Percentiles rank a stretch among this genome's conserved stretches.
Evolutionary conservation across 2,888 invertebrate species (phyloP).

Genomic region (Diachrysia chrysitis): DNA sequence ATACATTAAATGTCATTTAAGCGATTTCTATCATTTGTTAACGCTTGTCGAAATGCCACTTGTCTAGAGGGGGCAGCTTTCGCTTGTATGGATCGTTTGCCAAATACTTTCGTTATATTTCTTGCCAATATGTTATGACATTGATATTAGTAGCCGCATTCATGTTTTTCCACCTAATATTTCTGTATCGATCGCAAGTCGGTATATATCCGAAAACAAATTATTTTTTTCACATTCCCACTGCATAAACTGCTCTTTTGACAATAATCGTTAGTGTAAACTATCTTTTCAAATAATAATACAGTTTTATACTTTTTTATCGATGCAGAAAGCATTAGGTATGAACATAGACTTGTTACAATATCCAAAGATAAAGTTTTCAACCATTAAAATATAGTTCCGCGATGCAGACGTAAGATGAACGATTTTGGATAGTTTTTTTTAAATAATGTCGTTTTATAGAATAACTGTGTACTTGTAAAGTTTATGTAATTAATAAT

Average conservation of each 20-base stretch:
- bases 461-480: conserved; percentile 57
- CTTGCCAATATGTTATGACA: conserved; percentile 75
- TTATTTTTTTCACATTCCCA: conserved; percentile 13
- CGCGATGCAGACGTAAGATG: conserved; percentile 26
- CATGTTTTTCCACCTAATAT: conserved; percentile 42
- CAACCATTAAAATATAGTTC: conserved; percentile 21
- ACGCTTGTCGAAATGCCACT: no score
- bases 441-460: conserved; percentile 42
- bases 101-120: conserved; percentile 68
- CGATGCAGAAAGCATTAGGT: conserved; percentile 54
- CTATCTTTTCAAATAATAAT: conserved; percentile 24
- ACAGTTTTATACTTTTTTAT: conserved; percentile 36
- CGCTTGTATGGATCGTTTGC: conserved; percentile 66
- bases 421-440: conserved; percentile 39
- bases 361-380: conserved; percentile 29
- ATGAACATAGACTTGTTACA: conserved; percentile 21
- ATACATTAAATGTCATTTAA: no score
- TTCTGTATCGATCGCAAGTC: conserved; percentile 45
- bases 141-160: conserved; percentile 28
- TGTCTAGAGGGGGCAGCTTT: no score
- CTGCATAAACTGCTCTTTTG: conserved; percentile 46
- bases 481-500: conserved; percentile 67
- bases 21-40: no score
- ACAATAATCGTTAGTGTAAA: conserved; percentile 51
- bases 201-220: not conserved